These are phyloP conservation scores for Xiphydria camelus DNA, from an alignment of 2,888 invertebrate genomes.

Conservation along the genomic window DNA sequence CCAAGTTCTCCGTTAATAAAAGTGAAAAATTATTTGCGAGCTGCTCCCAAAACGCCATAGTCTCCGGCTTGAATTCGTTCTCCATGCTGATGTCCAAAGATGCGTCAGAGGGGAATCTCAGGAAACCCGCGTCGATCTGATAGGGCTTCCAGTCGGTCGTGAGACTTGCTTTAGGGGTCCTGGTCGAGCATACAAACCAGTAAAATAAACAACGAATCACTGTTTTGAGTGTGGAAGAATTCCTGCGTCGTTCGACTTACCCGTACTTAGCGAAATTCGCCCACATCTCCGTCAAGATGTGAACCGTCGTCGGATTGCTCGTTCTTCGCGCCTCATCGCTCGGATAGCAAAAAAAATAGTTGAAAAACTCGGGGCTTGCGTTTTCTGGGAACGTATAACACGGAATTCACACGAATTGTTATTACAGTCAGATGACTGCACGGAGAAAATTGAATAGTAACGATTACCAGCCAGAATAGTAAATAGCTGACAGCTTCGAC, in stretches of 20 bases:
- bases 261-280: constrained; percentile 40
- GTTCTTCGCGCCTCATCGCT: too few species aligned
- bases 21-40: constrained; percentile 32
- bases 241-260: constrained; percentile 37
- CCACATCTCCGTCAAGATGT: constrained; percentile 47
- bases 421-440: too few species aligned
- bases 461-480: too few species aligned
- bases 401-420: too few species aligned
- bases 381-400: too few species aligned
- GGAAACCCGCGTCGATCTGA: constrained; percentile 29
- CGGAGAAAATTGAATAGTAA: too few species aligned
- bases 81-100: constrained; percentile 32
- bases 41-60: constrained; percentile 45
- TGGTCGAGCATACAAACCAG: constrained; percentile 16
- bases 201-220: not conserved
- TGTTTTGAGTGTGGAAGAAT: not conserved
- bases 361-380: too few species aligned
- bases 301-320: constrained; percentile 39
- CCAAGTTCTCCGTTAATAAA: too few species aligned
- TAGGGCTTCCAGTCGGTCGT: constrained; percentile 42
- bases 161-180: constrained; percentile 37
- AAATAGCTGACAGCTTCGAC: too few species aligned
- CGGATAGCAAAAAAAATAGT: not conserved
- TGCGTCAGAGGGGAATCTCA: constrained; percentile 38
- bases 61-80: constrained; percentile 29